These are phyloP conservation scores for Sphaerophoria rueppellii DNA, from an alignment of 2,888 invertebrate species.

Conservation along the genomic window DNA sequence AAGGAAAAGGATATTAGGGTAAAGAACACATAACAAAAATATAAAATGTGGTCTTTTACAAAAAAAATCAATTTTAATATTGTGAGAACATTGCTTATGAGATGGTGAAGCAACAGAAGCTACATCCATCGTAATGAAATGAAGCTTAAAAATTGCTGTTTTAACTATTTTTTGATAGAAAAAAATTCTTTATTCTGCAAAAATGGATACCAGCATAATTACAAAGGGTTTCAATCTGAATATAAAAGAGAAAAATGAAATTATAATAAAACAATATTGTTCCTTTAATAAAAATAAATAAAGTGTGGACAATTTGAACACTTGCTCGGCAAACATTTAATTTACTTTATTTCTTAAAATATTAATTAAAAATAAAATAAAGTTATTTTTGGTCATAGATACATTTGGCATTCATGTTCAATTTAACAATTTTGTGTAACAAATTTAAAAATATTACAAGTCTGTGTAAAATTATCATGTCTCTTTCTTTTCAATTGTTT, in stretches of 20 bases:
- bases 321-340: too few relatives aligned
- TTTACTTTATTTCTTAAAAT: too few relatives aligned
- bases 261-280: too few relatives aligned
- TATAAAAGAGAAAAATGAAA: background rate
- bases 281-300: too few relatives aligned
- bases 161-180: background rate
- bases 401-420: too few relatives aligned
- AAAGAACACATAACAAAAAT: background rate
- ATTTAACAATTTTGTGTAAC: too few relatives aligned
- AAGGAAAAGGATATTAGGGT: slow-evolving; percentile 48
- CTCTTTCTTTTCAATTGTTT: too few relatives aligned
- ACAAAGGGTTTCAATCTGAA: slow-evolving; percentile 18
- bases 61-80: slow-evolving; percentile 16
- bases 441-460: too few relatives aligned
- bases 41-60: background rate
- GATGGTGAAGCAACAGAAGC: background rate
- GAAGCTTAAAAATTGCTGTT: slow-evolving; percentile 12
- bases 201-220: slow-evolving; percentile 12
- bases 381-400: too few relatives aligned
- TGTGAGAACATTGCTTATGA: slow-evolving; percentile 27
- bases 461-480: too few relatives aligned
- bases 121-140: background rate
- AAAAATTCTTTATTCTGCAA: background rate
- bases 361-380: too few relatives aligned
- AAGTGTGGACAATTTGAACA: too few relatives aligned